Evolutionary conservation across 2,888 invertebrate species (phyloP), one percentile per base, ranked within the genome.

Genomic region (Masnerella sp.): DNA sequence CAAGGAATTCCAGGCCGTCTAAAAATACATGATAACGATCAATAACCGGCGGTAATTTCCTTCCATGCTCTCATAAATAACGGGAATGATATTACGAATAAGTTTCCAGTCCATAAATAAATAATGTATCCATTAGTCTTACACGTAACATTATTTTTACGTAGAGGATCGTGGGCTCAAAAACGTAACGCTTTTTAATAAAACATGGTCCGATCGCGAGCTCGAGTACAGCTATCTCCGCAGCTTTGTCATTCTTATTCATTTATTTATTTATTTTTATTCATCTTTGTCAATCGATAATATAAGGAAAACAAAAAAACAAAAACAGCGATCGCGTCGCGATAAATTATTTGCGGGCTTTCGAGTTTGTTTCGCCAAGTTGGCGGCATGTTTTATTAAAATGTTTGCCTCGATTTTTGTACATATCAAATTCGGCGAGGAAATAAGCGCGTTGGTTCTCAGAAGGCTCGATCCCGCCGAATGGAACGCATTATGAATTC

Each of bases 1-100:
- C 64, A 45, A 64, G 68, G 52, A 68, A 69, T 74, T 74, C 64
- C 49, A 74, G 68, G 68, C 47, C 68, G 68, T 68, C 68, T 74
- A 74, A 64, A 74, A 74, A 74, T 74, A 74, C 62, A 69, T 43
- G 68, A 69, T 68, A 74, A 74, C 68, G 73, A 68, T 74, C 73
- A 54, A 74, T 74, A 74, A 74, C 69, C 59, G 45, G 18, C 54
- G 40, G 74, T 64, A 64, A 68, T 74, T 74, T 74, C 43, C 68
- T 68, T 68, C 52, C 64, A 52, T 42, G 64, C 40, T 72, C 45
- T 65, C 59, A 59, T 65, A 72, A 70, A 64, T 56, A 73, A 73
- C 67, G 52, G 42, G 72, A 67, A 73, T 72, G 52, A 72, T 62
- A 67, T 73, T 67, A 49, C 72, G 56, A 73, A 73, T 73, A 73